phyloP scores from a whole-genome alignment of 2,113 vertebrate species.

The Lucifuga dentata region DNA sequence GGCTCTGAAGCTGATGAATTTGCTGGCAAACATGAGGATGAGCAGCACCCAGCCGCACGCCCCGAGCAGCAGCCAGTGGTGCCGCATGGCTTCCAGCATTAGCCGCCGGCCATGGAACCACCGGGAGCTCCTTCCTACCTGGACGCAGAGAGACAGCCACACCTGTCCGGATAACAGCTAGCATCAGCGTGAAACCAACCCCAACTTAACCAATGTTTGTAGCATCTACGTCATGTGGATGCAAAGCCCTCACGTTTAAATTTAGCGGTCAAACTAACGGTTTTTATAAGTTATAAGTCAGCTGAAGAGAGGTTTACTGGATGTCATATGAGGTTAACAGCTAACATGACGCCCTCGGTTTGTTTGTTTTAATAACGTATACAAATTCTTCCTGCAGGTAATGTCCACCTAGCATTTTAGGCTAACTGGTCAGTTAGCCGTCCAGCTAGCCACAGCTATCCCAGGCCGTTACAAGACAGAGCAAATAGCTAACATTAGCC shows the following conservation, averaged over 20 bases:
- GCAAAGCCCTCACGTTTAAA: too few relatives aligned
- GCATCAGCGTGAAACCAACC: background rate
- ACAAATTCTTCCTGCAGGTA: too few relatives aligned
- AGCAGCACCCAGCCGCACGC: constrained; percentile 97
- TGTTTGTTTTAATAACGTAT: too few relatives aligned
- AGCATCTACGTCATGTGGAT: too few relatives aligned
- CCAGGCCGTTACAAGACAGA: background rate
- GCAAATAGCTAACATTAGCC: too few relatives aligned
- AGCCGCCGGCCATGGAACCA: constrained; percentile 62
- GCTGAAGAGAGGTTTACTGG: too few relatives aligned
- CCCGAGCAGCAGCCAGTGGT: constrained; percentile 94
- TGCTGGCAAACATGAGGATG: constrained; percentile 96
- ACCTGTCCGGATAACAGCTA: background rate
- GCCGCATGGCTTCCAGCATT: constrained; percentile 90
- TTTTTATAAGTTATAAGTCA: too few relatives aligned
- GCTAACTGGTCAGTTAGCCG: constrained; percentile 25
- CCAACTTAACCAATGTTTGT: too few relatives aligned
- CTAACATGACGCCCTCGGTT: background rate
- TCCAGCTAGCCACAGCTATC: constrained; percentile 46
- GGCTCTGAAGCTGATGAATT: constrained; percentile 92
- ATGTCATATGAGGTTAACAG: background rate
- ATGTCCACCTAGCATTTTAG: too few relatives aligned
- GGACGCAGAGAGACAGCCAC: background rate
- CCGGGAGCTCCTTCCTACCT: constrained; percentile 3
- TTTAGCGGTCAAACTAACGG: too few relatives aligned